Conservation (phyloP, 2,113 vertebrate species). For the Lasiurus cinereus region DNA sequence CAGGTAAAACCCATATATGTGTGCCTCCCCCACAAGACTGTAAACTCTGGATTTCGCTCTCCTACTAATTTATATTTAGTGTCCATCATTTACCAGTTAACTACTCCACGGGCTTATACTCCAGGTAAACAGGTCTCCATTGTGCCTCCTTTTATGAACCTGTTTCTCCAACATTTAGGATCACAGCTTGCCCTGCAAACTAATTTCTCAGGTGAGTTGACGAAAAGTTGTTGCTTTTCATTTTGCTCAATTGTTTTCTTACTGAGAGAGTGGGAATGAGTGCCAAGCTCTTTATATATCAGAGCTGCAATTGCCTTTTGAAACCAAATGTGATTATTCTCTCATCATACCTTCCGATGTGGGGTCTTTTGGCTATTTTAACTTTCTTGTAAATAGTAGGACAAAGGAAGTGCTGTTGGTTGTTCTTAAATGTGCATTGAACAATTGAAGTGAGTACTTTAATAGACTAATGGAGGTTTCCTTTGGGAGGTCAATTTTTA, state of each 20-base stretch:
- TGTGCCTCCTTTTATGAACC: neutral
- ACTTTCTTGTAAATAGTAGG: neutral
- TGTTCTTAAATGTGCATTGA: neutral
- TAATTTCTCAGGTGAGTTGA: neutral
- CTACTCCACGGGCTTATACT: neutral
- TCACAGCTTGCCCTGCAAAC: neutral
- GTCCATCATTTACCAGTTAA: neutral
- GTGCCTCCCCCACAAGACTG: too few relatives aligned
- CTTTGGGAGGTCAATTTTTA: neutral
- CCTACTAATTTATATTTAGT: too few relatives aligned
- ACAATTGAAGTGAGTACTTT: neutral
- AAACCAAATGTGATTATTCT: neutral
- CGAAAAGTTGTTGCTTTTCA: neutral
- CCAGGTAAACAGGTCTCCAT: neutral
- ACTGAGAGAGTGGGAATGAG: neutral
- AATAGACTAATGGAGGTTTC: neutral
- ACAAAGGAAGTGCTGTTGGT: neutral
- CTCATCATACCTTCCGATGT: neutral
- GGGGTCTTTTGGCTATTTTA: neutral
- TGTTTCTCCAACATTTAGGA: neutral
- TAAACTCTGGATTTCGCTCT: rapidly evolving
- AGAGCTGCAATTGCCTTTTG: neutral
- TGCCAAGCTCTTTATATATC: neutral
- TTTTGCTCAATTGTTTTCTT: neutral
- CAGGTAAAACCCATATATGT: rapidly evolving